These are phyloP conservation scores for Aporrectodea caliginosa DNA, from an alignment of 1,140 invertebrate species.

Conservation along the genomic window DNA sequence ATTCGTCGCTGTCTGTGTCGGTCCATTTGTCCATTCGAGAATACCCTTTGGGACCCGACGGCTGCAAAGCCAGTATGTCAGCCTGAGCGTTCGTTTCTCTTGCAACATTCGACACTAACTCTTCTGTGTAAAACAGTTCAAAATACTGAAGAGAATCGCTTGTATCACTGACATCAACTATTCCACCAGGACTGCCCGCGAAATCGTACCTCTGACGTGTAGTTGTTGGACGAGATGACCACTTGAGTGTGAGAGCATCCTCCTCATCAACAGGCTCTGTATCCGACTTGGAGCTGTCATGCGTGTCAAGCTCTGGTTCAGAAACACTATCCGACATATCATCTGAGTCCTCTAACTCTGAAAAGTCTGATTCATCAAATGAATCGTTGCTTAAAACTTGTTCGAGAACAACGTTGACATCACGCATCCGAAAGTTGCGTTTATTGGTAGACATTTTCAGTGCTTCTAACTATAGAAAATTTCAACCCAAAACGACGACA, in stretches of 20 bases:
- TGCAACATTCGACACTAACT: background rate
- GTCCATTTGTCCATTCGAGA: background rate
- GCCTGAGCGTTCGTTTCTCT: background rate
- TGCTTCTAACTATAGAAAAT: too few relatives aligned
- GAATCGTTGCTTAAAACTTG: background rate
- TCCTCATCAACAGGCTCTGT: background rate
- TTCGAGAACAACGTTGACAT: background rate
- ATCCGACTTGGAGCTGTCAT: background rate
- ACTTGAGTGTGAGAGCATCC: background rate
- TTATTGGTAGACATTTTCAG: too few relatives aligned
- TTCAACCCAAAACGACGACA: background rate
- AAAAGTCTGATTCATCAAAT: background rate
- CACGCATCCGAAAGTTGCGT: background rate
- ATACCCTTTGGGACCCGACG: background rate
- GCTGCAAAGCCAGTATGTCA: background rate
- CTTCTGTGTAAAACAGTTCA: background rate
- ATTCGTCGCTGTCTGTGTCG: background rate
- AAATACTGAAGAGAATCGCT: background rate
- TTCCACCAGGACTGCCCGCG: background rate
- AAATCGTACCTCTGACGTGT: background rate
- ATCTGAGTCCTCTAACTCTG: background rate
- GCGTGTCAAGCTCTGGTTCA: background rate
- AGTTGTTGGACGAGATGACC: background rate
- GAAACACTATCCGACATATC: slow-evolving; percentile 1
- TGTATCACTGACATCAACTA: background rate